phyloP scores from a whole-genome alignment of 2,888 invertebrate species.

The Brassicogethes aeneus region DNA sequence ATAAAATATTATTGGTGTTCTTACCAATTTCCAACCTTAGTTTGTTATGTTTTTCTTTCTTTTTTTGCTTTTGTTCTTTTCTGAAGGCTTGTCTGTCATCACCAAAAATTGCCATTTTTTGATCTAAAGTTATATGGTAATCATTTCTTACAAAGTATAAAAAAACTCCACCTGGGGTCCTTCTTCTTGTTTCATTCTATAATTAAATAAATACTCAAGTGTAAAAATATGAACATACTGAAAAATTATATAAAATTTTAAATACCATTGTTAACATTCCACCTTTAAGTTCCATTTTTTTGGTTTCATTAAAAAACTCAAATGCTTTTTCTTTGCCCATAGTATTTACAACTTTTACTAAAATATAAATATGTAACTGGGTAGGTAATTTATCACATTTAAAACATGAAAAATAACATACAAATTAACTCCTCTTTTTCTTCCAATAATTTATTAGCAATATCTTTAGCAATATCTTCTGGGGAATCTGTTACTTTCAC shows the following conservation, averaged over 20 bases:
- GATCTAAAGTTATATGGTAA: conserved; percentile 54
- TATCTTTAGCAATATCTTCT: conserved; percentile 59
- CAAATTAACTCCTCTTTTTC: conserved; percentile 65
- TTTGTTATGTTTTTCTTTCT: conserved; percentile 55
- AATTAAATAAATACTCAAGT: conserved; percentile 16
- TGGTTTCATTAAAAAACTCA: conserved; percentile 69
- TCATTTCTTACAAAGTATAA: conserved; percentile 71
- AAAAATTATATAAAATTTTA: conserved; percentile 20
- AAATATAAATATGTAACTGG: conserved; percentile 24
- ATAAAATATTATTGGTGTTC: background rate
- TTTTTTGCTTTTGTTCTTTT: conserved; percentile 48
- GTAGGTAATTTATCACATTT: conserved; percentile 5
- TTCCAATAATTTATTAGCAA: conserved; percentile 64
- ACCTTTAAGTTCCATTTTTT: conserved; percentile 70
- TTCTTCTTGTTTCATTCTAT: conserved; percentile 67
- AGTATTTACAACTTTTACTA: conserved; percentile 61
- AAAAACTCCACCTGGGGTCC: conserved; percentile 83
- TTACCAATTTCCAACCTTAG: conserved; percentile 45
- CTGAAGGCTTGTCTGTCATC: conserved; percentile 43
- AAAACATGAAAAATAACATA: conserved; percentile 37
- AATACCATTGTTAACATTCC: conserved; percentile 82
- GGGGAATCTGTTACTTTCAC: conserved; percentile 42
- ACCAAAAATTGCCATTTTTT: conserved; percentile 58
- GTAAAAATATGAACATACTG: conserved; percentile 3
- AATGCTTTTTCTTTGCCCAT: conserved; percentile 67